These are phyloP conservation scores for Amazona vittata DNA, from an alignment of 2,113 vertebrate species.

Conservation along the genomic window DNA sequence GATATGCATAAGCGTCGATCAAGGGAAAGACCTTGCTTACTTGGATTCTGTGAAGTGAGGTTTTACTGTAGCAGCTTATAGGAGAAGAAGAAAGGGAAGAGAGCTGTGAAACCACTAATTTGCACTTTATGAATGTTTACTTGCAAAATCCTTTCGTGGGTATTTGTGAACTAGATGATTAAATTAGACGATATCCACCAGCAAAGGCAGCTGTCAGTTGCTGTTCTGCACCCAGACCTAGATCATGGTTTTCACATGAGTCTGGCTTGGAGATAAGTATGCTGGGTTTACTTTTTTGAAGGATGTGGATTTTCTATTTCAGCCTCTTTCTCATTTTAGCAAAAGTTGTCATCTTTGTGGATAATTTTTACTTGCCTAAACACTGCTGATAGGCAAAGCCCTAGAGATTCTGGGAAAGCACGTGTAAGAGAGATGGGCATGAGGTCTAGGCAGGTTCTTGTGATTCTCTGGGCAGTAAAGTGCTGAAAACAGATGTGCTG, in stretches of 20 bases:
- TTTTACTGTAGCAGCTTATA: constrained; percentile 5
- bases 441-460: not conserved
- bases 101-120: constrained; percentile 51
- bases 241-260: fast-evolving
- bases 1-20: not conserved
- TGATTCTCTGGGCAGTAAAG: not conserved
- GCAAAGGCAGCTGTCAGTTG: not conserved
- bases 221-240: not conserved
- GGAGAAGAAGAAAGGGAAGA: not conserved
- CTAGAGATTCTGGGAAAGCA: not conserved
- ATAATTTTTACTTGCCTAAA: not conserved
- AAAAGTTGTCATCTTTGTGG: not conserved
- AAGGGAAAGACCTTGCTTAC: not conserved
- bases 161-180: not conserved
- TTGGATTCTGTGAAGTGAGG: not conserved
- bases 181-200: not conserved
- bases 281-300: not conserved
- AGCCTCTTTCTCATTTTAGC: not conserved
- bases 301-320: fast-evolving
- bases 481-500: too few relatives aligned
- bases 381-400: not conserved
- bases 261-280: not conserved
- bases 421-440: too few relatives aligned
- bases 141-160: not conserved
- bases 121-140: constrained; percentile 25